A percentile compares a stretch with the other conserved stretches of the same genome.
Conservation (phyloP, 2,888 invertebrate species). For the Nephrotoma appendiculata region DNA sequence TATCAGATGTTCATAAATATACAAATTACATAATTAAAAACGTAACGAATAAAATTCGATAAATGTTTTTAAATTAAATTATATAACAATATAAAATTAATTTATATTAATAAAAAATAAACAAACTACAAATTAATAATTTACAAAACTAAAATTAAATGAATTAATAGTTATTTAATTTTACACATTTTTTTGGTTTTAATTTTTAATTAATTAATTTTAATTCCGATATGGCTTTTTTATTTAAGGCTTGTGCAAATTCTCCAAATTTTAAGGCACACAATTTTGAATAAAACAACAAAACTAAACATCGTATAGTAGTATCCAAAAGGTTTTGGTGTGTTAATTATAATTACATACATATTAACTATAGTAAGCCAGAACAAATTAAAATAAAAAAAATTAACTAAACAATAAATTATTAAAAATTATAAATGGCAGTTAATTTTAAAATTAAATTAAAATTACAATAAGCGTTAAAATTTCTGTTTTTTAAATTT, state of each 20-base stretch:
- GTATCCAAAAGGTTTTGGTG: background rate
- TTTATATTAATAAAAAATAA: background rate
- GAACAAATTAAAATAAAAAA: background rate
- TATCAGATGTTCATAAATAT: background rate
- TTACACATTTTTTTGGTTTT: background rate
- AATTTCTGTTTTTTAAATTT: background rate
- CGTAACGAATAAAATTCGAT: background rate
- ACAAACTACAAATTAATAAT: background rate
- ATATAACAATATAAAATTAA: background rate
- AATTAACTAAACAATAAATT: background rate
- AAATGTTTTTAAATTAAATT: background rate
- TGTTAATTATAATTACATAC: background rate
- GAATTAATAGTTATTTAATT: background rate
- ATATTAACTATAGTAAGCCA: background rate
- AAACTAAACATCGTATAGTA: background rate
- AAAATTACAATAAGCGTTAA: constrained; percentile 2
- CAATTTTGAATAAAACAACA: background rate
- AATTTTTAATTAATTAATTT: background rate
- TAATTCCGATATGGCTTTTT: background rate
- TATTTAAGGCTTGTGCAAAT: background rate
- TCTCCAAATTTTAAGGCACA: background rate
- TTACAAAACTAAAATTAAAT: background rate
- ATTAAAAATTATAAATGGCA: constrained; percentile 1
- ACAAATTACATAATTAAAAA: background rate
- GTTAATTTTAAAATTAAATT: constrained; percentile 2